Evolutionary conservation across 2,888 invertebrate species (phyloP), one percentile per base, ranked within the genome.

Genomic region (Panopea generosa): DNA sequence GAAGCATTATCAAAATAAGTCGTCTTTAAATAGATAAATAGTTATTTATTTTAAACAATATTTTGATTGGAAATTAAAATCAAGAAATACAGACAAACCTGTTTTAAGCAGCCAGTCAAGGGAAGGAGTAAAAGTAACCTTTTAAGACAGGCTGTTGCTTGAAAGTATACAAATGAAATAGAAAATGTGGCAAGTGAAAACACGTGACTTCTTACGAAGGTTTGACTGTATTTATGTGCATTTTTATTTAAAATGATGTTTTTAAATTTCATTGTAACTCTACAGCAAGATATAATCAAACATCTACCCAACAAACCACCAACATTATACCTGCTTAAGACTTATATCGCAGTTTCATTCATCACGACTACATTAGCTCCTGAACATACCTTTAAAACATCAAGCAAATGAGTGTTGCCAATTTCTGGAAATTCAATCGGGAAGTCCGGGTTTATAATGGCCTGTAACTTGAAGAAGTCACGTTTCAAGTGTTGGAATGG

Each of bases 401-500:
- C 89, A 43, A 88, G 45, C 1, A 92, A 79, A 11, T 87, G 93
- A 20, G 93, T 92, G 78, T 93, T 91, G 29, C 80, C 85, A 26
- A 89, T 85, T 40, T 90, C 83, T 0, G 96, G 96, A 93, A 96
- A 98, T 60, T 95, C 94, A 85, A 98, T 97, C 77, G 93, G 93
- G 82, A 95, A 95, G 68, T 95, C 94, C 11, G 96, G 95, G 93
- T 96, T 95, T 55, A 95, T 94, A 84, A 98, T 97, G 72, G 96
- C 96, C 84, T 94, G 94, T 62, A 97, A 94, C 93, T 97, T 97
- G 45, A 95, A 95, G 91, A 95, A 94, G 77, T 95, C 94, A 83
- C 95, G 94, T 45, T 94, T 94, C 82, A 97, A 95, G 92, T 97
- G 96, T 47, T 96, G 96, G 93, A 98, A 99, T 0, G 99, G 99